Evolutionary conservation across 2,888 invertebrate species (phyloP), one percentile per base, ranked within the genome.

Genomic region (Hedychridium roseum): DNA sequence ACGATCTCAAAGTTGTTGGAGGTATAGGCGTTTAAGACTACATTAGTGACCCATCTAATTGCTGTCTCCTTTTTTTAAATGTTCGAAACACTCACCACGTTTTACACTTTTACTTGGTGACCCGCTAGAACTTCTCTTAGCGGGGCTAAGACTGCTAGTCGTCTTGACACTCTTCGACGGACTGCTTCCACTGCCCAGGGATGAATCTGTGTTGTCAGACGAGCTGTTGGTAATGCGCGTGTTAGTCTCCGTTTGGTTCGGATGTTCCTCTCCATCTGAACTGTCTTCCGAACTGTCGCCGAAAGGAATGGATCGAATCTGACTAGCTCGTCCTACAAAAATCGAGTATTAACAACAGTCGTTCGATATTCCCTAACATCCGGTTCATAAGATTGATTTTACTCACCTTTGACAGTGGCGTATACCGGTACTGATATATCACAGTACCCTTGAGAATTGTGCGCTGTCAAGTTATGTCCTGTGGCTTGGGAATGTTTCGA

Each of bases 281-380:
- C 94, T 95, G 74, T 97, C 96, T 71, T 94, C 94, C 0, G 94
- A 93, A 2, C 94, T 94, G 68, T 97, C 96, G 1, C 95, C 96
- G 76, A 97, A 96, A 5, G 96, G 96, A 86, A 95, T 93, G 32
- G 94, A 95, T 64, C 96, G 85, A 66, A 97, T 97, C 82, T 96
- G 96, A 79, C 95, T 94, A 59, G 96, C 96, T 69, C 95, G 88
- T 48, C 73, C 72, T 77, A 28, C 7, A 43, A 51, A 17, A n/a
- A 26, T 34, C 15, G 12, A 48, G n/a, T 1, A 27, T 6, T 21
- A 14, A 12, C n/a, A 1, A 23, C 9, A 9, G 9, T 23, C 23
- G 23, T 5, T 23, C 4, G 3, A 17, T 34, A 16, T 23, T 5
- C n/a, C 5, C 11, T 2, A 11, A 31, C 4, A 16, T 12, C 9